Conservation (phyloP, 2,888 invertebrate species). For the Heliconius charithonia region DNA sequence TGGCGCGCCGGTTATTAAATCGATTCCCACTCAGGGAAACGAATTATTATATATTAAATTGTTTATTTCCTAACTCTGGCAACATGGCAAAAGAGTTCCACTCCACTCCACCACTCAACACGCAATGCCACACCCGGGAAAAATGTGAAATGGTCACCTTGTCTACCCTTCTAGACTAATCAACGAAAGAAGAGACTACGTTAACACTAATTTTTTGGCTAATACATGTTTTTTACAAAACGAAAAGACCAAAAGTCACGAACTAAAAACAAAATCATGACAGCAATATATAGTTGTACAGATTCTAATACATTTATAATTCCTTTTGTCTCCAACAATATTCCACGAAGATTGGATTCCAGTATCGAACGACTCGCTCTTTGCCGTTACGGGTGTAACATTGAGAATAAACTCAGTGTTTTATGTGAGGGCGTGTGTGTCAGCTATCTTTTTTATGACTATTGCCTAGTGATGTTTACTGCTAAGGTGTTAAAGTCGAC, state of each 20-base stretch:
- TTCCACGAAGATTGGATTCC: slow-evolving; percentile 27
- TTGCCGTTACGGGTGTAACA: slow-evolving; percentile 41
- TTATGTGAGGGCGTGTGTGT: slow-evolving; percentile 63
- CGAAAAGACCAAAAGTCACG: background rate
- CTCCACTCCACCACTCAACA: too few species aligned
- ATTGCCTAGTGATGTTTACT: slow-evolving; percentile 60
- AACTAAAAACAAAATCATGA: background rate
- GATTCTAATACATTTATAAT: background rate
- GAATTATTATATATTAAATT: too few species aligned
- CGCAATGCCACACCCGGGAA: too few species aligned
- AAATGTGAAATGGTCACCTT: too few species aligned
- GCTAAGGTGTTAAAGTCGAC: slow-evolving; percentile 52
- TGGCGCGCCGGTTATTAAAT: too few species aligned
- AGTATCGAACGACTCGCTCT: slow-evolving; percentile 35
- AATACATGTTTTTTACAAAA: background rate
- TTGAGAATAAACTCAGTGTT: slow-evolving; percentile 67
- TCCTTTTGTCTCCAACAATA: background rate
- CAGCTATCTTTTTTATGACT: slow-evolving; percentile 66
- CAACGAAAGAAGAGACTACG: too few species aligned
- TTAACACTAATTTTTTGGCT: background rate
- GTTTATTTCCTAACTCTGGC: too few species aligned
- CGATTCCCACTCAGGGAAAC: too few species aligned
- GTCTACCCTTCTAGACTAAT: too few species aligned
- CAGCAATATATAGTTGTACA: background rate
- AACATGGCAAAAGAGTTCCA: too few species aligned